Evolutionary conservation across 2,113 vertebrate genomes (phyloP).

Genomic region (Pseudolaguvia tuberculata): DNA sequence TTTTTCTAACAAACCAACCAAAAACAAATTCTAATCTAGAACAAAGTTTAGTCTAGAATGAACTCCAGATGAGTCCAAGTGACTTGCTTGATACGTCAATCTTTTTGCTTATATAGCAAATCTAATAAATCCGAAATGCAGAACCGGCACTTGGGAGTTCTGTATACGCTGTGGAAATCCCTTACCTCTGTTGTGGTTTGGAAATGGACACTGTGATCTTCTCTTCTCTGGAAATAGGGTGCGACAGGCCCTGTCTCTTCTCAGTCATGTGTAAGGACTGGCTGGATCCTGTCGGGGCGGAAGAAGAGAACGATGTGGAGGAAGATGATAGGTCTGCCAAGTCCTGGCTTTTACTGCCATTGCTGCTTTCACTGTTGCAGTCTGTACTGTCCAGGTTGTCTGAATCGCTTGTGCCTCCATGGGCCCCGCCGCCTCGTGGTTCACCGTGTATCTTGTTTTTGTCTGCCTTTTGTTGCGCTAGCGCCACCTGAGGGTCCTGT

Average conservation of each 20-base stretch:
- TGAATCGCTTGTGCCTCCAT: constrained; percentile 90
- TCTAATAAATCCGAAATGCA: background rate
- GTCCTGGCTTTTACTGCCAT: constrained; percentile 92
- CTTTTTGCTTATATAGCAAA: background rate
- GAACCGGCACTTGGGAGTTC: background rate
- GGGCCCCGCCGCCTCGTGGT: constrained; percentile 83
- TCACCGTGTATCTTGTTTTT: constrained; percentile 97
- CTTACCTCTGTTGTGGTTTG: constrained; percentile 78
- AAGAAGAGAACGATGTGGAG: constrained; percentile 70
- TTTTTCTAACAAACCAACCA: too few species aligned
- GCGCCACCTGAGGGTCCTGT: constrained; percentile 90
- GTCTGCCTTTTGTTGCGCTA: constrained; percentile 94
- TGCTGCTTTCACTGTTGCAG: constrained; percentile 94
- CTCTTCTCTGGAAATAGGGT: constrained; percentile 74
- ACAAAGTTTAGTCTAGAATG: background rate
- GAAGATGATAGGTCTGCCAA: constrained; percentile 83
- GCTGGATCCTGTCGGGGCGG: constrained; percentile 70
- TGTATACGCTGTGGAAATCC: background rate
- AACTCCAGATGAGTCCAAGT: background rate
- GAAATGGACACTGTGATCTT: constrained; percentile 84
- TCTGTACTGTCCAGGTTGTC: constrained; percentile 94
- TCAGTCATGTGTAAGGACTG: constrained; percentile 72
- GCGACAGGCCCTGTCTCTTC: constrained; percentile 75
- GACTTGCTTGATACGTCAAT: background rate
- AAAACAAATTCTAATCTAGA: too few species aligned